Evolutionary conservation across 2,888 invertebrate genomes (phyloP), one percentile per base, ranked within the genome.

Genomic region (Melanotus villosus): DNA sequence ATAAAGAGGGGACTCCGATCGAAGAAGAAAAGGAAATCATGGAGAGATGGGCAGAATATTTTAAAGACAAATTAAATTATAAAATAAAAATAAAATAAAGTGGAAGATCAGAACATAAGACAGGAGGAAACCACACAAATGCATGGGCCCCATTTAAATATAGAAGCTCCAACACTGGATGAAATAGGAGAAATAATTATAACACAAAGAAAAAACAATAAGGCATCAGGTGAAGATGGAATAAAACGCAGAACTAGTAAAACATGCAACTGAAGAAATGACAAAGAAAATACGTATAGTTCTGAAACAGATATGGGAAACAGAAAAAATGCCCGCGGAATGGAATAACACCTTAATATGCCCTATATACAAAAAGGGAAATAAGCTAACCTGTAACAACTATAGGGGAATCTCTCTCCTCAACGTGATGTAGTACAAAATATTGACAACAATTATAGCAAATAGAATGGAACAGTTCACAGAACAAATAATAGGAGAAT

Each of bases 371-470:
- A 14, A 38, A 38, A 38, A 2, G 12, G 36, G 36, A n/a, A 12
- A 38, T 38, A 38, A 38, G 12, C 12, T 38, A 9, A 14, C 10
- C 36, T 38, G 36, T 14, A 2, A 3, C 3, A 43, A 1, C 4
- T 12, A 43, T 19, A 43, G 43, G 14, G 19, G 6, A 6, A 18
- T 43, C 14, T 43, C 18, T 3, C 18, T 43, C 6, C 43, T 43
- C 4, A 43, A 9, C 18, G 18, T 43, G 10, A 19, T 14, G 16
- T n/a, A n/a, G n/a, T 43, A 19, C 18, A 16, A 43, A 19, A 14
- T 43, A 19, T 19, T 43, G 5, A 43, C 43, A 43, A 14, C 43
- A 43, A 43, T 43, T 3, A 43, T 43, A 43, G 43, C 43, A 12
- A 5, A 19, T 14, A 43, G 36, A 43, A 43, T 43, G 16, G 16